phyloP scores from a whole-genome alignment of 1,140 invertebrate species.

The Drosophila pandora region DNA sequence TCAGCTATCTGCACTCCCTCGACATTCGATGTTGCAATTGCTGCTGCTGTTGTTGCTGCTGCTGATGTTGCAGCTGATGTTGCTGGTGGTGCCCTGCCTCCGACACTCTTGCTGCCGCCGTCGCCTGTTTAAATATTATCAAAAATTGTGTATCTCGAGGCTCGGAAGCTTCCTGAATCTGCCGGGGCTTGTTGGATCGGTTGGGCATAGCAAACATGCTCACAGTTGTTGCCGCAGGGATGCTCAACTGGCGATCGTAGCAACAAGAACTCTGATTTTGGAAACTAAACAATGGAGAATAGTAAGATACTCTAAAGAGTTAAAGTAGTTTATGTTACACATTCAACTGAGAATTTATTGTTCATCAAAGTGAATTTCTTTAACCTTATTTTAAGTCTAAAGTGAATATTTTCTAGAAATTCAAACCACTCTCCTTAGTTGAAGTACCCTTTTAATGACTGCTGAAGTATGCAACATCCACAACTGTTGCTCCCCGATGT shows the following conservation, averaged over 20 bases:
- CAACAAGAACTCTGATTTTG: constrained; percentile 34
- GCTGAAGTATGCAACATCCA: constrained; percentile 19
- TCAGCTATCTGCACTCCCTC: constrained; percentile 54
- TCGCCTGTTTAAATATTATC: constrained; percentile 71
- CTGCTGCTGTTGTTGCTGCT: constrained; percentile 9
- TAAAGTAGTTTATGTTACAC: background rate
- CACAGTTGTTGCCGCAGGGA: constrained; percentile 61
- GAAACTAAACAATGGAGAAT: background rate
- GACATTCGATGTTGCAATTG: constrained; percentile 45
- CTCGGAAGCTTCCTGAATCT: constrained; percentile 77
- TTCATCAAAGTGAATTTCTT: no score
- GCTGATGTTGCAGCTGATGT: constrained; percentile 32
- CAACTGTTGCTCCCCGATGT: constrained; percentile 55
- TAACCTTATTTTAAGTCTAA: background rate
- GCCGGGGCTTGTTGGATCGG: constrained; percentile 29
- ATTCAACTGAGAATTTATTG: no score
- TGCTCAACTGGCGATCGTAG: constrained; percentile 62
- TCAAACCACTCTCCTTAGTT: background rate
- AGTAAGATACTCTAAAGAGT: background rate
- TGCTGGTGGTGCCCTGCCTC: constrained; percentile 24
- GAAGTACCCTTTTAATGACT: background rate
- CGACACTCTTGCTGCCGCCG: constrained; percentile 33
- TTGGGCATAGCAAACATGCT: constrained; percentile 67
- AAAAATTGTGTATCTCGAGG: constrained; percentile 74
- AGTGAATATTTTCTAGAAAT: background rate